Evolutionary conservation across 2,888 invertebrate genomes (phyloP).

Genomic region (Thera britannica): DNA sequence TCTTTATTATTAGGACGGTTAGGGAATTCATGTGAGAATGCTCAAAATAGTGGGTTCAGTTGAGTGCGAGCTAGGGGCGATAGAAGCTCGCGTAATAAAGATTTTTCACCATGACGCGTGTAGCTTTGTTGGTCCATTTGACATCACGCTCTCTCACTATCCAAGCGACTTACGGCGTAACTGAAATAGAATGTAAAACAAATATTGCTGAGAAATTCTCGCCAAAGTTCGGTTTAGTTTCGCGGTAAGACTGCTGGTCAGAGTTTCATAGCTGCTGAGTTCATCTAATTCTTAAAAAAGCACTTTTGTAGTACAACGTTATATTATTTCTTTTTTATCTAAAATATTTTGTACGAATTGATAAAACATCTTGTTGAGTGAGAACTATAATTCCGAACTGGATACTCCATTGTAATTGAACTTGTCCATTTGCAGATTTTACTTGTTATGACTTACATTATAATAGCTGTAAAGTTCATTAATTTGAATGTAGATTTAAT

Average conservation of each 20-base stretch:
- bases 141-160: background rate
- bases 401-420: slow-evolving; percentile 25
- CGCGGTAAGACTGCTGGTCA: slow-evolving; percentile 3
- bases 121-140: background rate
- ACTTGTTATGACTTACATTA: slow-evolving; percentile 26
- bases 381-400: slow-evolving; percentile 11
- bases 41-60: background rate
- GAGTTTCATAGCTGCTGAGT: slow-evolving; percentile 28
- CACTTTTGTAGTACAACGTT: slow-evolving; percentile 45
- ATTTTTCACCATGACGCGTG: background rate
- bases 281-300: slow-evolving; percentile 33
- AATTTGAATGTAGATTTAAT: slow-evolving; percentile 24
- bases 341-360: slow-evolving; percentile 30
- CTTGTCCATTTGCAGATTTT: slow-evolving; percentile 34
- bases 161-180: background rate
- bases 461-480: slow-evolving; percentile 20
- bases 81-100: background rate
- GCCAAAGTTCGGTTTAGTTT: background rate
- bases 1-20: background rate
- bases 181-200: background rate
- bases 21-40: background rate
- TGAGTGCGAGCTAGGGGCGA: too few relatives aligned
- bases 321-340: slow-evolving; percentile 36
- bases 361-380: slow-evolving; percentile 19
- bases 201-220: background rate